phyloP scores from a whole-genome alignment of 2,888 invertebrate species.

The Cantharis flavilabris region DNA sequence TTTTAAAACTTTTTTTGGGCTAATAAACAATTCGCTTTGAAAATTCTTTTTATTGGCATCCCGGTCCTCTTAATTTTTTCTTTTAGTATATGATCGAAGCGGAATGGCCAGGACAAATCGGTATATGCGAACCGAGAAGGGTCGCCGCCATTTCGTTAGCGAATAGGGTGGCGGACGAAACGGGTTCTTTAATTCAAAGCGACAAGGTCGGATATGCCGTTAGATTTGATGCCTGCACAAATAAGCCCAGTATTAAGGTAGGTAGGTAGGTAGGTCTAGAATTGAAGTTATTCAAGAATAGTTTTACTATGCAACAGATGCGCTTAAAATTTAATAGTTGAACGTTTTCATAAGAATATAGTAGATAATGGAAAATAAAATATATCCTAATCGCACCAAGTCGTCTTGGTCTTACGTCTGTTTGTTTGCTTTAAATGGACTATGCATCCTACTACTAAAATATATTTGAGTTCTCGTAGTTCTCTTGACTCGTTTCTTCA shows the following conservation, averaged over 20 bases:
- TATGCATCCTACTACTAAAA: too few relatives aligned
- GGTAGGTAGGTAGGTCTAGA: conserved; percentile 52
- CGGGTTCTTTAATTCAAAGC: conserved; percentile 74
- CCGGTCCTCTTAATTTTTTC: conserved; percentile 2
- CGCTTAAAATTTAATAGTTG: too few relatives aligned
- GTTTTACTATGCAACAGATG: too few relatives aligned
- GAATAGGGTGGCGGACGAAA: conserved; percentile 85
- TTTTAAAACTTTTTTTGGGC: conserved; percentile 15
- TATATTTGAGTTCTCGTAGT: too few relatives aligned
- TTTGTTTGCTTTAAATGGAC: too few relatives aligned
- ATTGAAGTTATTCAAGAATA: too few relatives aligned
- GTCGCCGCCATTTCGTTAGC: conserved; percentile 90
- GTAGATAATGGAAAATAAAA: too few relatives aligned
- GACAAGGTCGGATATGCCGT: conserved; percentile 85
- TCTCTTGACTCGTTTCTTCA: neutral
- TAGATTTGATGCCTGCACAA: conserved; percentile 71
- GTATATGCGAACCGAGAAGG: conserved; percentile 90
- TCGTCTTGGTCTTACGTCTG: too few relatives aligned
- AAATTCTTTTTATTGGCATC: neutral
- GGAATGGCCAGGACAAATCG: conserved; percentile 84
- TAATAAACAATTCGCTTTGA: conserved; percentile 29
- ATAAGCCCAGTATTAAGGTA: conserved; percentile 72
- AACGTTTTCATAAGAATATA: too few relatives aligned
- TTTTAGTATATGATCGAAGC: conserved; percentile 85
- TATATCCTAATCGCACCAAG: too few relatives aligned